Percentiles rank a stretch among this genome's conserved stretches.
phyloP scores from a whole-genome alignment of 2,888 invertebrate species.

The Drosophila prolongata region DNA sequence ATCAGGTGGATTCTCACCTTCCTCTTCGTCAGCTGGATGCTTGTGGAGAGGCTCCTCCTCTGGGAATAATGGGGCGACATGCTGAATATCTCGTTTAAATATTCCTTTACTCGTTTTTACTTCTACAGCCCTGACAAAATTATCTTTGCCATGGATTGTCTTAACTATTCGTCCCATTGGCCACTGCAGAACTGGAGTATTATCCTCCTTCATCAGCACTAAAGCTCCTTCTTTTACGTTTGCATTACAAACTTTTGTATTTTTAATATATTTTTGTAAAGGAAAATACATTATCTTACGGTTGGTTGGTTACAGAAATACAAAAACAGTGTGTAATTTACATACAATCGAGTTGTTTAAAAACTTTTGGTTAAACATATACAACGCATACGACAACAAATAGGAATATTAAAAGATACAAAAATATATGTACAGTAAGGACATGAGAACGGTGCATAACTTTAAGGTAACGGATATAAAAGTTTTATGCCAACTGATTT shows the following conservation, averaged over 20 bases:
- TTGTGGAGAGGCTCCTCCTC: too few relatives aligned
- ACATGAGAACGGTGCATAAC: slow-evolving; percentile 33
- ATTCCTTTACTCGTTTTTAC: too few relatives aligned
- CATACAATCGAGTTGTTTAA: slow-evolving; percentile 59
- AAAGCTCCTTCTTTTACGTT: too few relatives aligned
- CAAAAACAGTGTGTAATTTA: slow-evolving; percentile 59
- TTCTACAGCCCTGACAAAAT: too few relatives aligned
- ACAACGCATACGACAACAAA: slow-evolving; percentile 57
- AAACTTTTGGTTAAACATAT: slow-evolving; percentile 50
- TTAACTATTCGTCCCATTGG: too few relatives aligned
- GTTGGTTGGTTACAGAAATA: slow-evolving; percentile 52
- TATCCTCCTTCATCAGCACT: too few relatives aligned
- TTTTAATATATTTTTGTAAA: slow-evolving; percentile 75
- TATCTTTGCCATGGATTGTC: too few relatives aligned
- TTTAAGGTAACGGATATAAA: slow-evolving; percentile 26
- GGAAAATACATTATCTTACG: slow-evolving; percentile 67
- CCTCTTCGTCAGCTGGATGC: too few relatives aligned
- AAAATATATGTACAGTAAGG: slow-evolving; percentile 47
- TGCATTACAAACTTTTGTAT: slow-evolving; percentile 45
- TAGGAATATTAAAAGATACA: slow-evolving; percentile 42
- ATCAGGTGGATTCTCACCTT: too few relatives aligned
- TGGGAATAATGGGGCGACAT: too few relatives aligned
- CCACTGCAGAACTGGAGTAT: too few relatives aligned
- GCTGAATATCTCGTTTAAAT: too few relatives aligned
- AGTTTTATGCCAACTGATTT: slow-evolving; percentile 31